A percentile compares a stretch with the other conserved stretches of the same genome.
Evolutionary conservation across 2,113 vertebrate species (phyloP).

Genomic region (Notarius quadriscutis): DNA sequence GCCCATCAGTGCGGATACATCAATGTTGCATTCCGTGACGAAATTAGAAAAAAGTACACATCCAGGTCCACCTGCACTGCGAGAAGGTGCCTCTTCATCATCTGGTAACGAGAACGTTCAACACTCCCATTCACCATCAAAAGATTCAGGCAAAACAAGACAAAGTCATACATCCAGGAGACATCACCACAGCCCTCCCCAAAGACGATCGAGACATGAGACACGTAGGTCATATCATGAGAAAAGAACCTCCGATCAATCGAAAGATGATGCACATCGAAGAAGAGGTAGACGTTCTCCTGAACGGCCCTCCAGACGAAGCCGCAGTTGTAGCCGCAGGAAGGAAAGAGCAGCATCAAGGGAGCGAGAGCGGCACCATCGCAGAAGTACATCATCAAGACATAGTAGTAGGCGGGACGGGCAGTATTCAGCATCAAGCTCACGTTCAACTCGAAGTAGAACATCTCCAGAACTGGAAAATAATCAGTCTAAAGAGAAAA

Average conservation of each 20-base stretch:
- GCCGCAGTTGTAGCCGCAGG: conserved; percentile 9
- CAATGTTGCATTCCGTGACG: not conserved
- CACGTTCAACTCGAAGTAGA: conserved; percentile 16
- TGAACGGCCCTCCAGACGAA: not conserved
- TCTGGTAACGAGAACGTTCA: conserved; percentile 10
- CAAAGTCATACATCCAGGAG: conserved; percentile 7
- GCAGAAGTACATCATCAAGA: conserved; percentile 21
- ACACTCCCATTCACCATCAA: conserved; percentile 18
- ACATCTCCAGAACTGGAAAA: not conserved
- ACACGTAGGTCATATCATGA: conserved; percentile 25
- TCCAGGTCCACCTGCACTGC: not conserved
- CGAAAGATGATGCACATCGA: not conserved
- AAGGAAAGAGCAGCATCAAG: conserved; percentile 17
- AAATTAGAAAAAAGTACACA: not conserved
- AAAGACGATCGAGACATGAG: conserved; percentile 12
- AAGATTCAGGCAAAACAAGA: conserved; percentile 12
- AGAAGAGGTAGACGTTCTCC: conserved; percentile 24
- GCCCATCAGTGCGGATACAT: not conserved
- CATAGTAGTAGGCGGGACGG: not conserved
- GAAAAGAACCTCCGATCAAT: conserved; percentile 20
- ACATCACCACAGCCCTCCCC: conserved; percentile 8
- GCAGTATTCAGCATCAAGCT: conserved; percentile 16
- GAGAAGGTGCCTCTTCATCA: conserved; percentile 4
- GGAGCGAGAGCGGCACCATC: conserved; percentile 23
- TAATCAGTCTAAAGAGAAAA: not conserved